phyloP scores from a whole-genome alignment of 2,797 vertebrate genomes.

The Microchirus variegatus region DNA sequence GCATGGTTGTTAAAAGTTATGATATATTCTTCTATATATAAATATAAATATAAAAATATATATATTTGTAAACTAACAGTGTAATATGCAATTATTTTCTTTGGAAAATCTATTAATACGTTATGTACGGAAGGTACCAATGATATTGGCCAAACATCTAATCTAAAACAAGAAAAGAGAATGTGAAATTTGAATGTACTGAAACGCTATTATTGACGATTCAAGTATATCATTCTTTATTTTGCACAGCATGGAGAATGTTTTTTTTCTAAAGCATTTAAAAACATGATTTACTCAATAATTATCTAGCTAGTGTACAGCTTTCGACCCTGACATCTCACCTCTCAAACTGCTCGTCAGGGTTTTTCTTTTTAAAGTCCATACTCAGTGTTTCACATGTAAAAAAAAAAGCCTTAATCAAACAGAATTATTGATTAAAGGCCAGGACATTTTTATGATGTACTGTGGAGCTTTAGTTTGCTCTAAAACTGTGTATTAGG shows the following conservation, averaged over 20 bases:
- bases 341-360: slow-evolving; percentile 15
- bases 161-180: slow-evolving; percentile 11
- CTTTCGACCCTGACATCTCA: slow-evolving; percentile 8
- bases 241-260: slow-evolving; percentile 46
- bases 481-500: slow-evolving; percentile 1
- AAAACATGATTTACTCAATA: background rate
- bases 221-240: slow-evolving; percentile 18
- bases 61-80: slow-evolving; percentile 32
- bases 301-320: slow-evolving; percentile 6
- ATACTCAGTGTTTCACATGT: slow-evolving; percentile 23
- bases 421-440: slow-evolving; percentile 11
- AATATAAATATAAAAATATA: slow-evolving; percentile 26
- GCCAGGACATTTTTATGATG: slow-evolving; percentile 1
- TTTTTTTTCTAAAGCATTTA: slow-evolving; percentile 30
- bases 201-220: background rate
- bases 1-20: slow-evolving; percentile 47
- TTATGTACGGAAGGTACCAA: slow-evolving; percentile 50
- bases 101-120: slow-evolving; percentile 8
- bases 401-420: slow-evolving; percentile 44
- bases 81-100: slow-evolving; percentile 33
- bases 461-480: background rate
- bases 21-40: slow-evolving; percentile 30
- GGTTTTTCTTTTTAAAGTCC: slow-evolving; percentile 28
- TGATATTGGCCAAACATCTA: slow-evolving; percentile 26
- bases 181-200: slow-evolving; percentile 41